phyloP scores from a whole-genome alignment of 2,888 invertebrate species.

The Eumacrocentrus americanus region DNA sequence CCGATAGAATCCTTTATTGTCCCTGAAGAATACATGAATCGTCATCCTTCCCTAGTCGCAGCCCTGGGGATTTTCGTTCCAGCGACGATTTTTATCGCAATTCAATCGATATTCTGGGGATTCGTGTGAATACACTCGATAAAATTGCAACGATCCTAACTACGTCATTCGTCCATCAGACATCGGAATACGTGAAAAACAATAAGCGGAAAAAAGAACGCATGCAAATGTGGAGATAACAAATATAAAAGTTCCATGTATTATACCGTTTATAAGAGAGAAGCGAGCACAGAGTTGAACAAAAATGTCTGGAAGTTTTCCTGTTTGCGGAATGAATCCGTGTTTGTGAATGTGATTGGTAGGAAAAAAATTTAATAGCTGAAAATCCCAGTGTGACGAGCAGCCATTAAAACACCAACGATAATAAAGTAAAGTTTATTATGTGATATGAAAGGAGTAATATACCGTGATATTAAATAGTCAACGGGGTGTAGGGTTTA shows the following conservation, averaged over 20 bases:
- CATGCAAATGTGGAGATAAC: too few relatives aligned
- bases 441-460: too few relatives aligned
- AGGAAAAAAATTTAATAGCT: too few relatives aligned
- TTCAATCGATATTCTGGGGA: neutral
- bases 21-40: neutral
- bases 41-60: neutral
- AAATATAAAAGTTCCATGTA: too few relatives aligned
- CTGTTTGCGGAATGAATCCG: too few relatives aligned
- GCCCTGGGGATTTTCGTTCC: neutral
- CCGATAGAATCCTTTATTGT: neutral
- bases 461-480: too few relatives aligned
- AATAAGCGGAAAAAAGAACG: neutral
- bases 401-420: too few relatives aligned
- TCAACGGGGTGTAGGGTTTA: neutral
- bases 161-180: neutral
- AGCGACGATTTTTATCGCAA: slow-evolving; percentile 6
- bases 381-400: too few relatives aligned
- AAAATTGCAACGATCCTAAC: slow-evolving; percentile 4
- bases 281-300: neutral
- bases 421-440: too few relatives aligned
- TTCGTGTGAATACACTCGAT: neutral
- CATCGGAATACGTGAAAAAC: neutral
- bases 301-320: neutral
- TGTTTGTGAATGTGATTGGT: too few relatives aligned
- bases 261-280: neutral